phyloP scores from a whole-genome alignment of 2,113 vertebrate species.

The Antechinus stuartii region DNA sequence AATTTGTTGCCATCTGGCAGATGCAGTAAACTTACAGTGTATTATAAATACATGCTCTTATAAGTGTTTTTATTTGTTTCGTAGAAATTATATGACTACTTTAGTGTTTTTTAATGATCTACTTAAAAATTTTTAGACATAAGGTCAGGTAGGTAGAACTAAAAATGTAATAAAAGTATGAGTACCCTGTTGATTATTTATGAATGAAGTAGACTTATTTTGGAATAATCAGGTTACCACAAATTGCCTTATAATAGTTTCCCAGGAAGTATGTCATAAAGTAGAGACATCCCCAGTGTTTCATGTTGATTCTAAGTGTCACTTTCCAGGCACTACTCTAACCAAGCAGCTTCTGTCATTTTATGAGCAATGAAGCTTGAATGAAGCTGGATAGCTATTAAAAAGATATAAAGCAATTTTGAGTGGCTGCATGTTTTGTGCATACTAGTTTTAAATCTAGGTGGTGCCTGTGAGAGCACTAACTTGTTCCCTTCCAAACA shows the following conservation, averaged over 20 bases:
- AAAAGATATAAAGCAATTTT: not conserved
- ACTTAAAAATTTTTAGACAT: not conserved
- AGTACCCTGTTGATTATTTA: not conserved
- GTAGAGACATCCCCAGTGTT: not conserved
- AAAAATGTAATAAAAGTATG: not conserved
- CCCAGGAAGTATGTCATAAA: not conserved
- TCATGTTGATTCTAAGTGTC: not conserved
- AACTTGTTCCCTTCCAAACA: not conserved
- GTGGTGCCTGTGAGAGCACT: not conserved
- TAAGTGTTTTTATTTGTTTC: not conserved
- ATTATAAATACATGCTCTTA: not conserved
- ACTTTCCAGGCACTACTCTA: not conserved
- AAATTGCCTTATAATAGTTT: not conserved
- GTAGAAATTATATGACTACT: not conserved
- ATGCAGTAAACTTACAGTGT: not conserved
- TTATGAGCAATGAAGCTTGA: not conserved
- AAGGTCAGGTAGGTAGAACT: not conserved
- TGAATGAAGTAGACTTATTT: not conserved
- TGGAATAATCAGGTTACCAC: not conserved
- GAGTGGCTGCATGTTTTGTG: not conserved
- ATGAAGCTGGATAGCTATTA: not conserved
- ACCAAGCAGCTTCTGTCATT: not conserved
- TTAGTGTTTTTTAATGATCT: not conserved
- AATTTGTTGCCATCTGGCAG: not conserved
- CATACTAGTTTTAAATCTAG: not conserved